Conservation (phyloP, 2,797 vertebrate species). For the Alauda arvensis region DNA sequence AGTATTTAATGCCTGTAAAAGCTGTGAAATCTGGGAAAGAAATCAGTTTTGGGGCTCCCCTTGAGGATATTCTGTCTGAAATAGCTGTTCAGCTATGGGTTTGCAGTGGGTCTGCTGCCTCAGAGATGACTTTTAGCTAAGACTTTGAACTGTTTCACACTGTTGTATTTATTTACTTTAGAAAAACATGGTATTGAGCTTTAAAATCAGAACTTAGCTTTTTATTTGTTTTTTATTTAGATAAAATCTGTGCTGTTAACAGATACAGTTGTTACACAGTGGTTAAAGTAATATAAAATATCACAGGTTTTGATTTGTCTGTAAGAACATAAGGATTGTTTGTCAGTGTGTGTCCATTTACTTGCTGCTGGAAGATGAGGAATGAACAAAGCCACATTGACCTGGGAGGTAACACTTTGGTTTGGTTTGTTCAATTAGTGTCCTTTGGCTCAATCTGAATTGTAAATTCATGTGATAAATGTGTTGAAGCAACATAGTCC, state of each 20-base stretch:
- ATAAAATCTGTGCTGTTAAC: neutral
- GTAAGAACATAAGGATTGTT: neutral
- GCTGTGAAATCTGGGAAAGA: neutral
- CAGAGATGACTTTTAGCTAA: neutral
- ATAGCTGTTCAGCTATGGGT: neutral
- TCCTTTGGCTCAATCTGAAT: neutral
- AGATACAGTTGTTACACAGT: neutral
- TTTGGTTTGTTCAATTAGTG: neutral
- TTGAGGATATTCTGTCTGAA: neutral
- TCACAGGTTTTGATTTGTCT: neutral
- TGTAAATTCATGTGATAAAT: neutral
- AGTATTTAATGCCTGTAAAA: neutral
- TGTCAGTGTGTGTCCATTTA: neutral
- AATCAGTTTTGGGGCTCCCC: neutral
- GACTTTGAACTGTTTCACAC: neutral
- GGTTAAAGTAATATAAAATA: neutral
- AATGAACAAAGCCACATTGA: neutral
- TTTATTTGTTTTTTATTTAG: neutral
- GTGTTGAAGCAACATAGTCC: neutral
- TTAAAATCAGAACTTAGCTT: neutral
- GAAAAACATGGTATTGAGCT: neutral
- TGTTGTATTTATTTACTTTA: neutral
- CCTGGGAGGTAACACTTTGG: neutral
- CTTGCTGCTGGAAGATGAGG: neutral
- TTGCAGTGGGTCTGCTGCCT: neutral